Base-by-base conservation (phyloP, 2,797 vertebrate species). In the Geotrypetes seraphini region DNA sequence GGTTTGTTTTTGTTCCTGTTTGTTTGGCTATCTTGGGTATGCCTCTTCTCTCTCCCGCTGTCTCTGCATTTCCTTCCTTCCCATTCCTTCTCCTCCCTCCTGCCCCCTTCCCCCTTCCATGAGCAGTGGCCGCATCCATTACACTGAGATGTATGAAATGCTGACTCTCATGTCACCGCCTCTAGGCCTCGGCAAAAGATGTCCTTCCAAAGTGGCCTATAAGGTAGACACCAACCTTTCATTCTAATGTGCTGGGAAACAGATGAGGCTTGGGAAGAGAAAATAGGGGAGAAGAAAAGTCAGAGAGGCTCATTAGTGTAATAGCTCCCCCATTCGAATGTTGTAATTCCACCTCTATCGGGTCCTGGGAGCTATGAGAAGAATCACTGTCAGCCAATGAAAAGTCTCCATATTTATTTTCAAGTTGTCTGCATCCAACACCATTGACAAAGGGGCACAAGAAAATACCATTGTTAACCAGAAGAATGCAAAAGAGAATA, bases 91-190 rank as follows among this genome's bases (percentile, higher is more conserved):
- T 28, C 33, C 35, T 66, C 64, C 56, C 49, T 39, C 23, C 61
- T 46, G 14, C 26, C 39, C 52, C 44, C 23, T 25, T 44, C 54
- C 25, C 51, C 67, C 78, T 58, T 71, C 57, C 69, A 77, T 71
- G 72, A 80, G 72, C 79, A 99, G 96, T 89, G 93, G 96, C 82
- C 96, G 96, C 78, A 98, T 99, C 88, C 93, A 97, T 96, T 98
- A 99, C 84, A 97, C 88, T 90, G 94, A 97, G 87, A 99, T 99
- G 96, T 99, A 98, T 90, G 92, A 99, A 88, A 97, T 98, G 96
- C 89, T 99, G 92, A 97, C 92, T 84, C 90, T 94, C 89, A 98
- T 99, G 96, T 98, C 95, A 63, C 96, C 96, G 65, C 96, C 96
- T 63, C 92, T 99, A 85, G 96, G 96, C 88, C 93, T 99, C 77